A percentile compares a stretch with the other conserved stretches of the same genome.
These are phyloP conservation scores for Euwallacea similis DNA, from an alignment of 1,140 invertebrate species.

Conservation along the genomic window DNA sequence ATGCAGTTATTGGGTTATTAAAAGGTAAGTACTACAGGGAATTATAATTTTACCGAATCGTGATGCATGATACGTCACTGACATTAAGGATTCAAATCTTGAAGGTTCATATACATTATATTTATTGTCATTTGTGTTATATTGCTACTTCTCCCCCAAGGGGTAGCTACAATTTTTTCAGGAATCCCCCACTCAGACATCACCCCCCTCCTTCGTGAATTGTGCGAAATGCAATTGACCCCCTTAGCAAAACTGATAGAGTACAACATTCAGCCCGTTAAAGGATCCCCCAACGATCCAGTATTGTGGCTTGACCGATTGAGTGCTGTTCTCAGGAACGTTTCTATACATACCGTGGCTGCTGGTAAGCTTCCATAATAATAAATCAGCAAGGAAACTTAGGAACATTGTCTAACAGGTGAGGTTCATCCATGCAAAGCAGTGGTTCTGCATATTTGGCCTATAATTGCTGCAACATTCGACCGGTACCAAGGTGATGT, in stretches of 20 bases:
- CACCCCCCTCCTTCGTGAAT: conserved; percentile 71
- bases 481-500: conserved; percentile 77
- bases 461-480: conserved; percentile 77
- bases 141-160: conserved; percentile 15
- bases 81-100: background rate
- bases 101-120: background rate
- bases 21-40: conserved; percentile 28
- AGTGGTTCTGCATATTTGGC: conserved; percentile 85
- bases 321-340: conserved; percentile 83
- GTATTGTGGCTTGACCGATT: conserved; percentile 90
- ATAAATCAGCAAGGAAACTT: conserved; percentile 9
- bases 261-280: conserved; percentile 51
- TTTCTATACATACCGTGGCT: conserved; percentile 53
- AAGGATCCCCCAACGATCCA: conserved; percentile 73
- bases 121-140: background rate
- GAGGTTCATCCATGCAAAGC: conserved; percentile 78
- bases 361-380: conserved; percentile 42
- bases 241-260: conserved; percentile 66
- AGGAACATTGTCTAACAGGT: conserved; percentile 51
- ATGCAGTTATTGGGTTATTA: conserved; percentile 79
- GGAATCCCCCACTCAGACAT: conserved; percentile 65
- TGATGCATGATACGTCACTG: background rate
- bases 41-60: background rate
- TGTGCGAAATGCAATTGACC: conserved; percentile 76
- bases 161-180: conserved; percentile 52